These are phyloP conservation scores for Zaprionus kolodkinae DNA, from an alignment of 1,140 invertebrate genomes.

Conservation along the genomic window DNA sequence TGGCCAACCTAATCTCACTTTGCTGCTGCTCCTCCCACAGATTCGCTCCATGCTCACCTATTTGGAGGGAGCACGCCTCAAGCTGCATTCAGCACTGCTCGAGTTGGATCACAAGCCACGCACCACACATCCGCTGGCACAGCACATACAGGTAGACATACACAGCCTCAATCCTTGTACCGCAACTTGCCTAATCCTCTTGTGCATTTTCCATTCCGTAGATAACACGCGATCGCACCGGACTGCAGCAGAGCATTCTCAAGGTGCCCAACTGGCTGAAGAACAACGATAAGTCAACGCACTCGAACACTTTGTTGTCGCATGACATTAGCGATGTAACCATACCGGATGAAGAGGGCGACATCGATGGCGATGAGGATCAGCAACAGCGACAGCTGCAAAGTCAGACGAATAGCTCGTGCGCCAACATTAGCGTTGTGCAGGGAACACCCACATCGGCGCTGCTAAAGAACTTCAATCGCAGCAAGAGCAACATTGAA, in stretches of 20 bases:
- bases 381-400: constrained; percentile 44
- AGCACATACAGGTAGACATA: constrained; percentile 88
- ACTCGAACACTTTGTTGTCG: constrained; percentile 48
- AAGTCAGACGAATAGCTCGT: constrained; percentile 61
- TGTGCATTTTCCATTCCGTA: constrained; percentile 68
- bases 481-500: constrained; percentile 83
- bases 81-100: constrained; percentile 92
- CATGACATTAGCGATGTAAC: constrained; percentile 82
- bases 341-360: constrained; percentile 59
- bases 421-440: constrained; percentile 64
- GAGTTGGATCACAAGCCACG: constrained; percentile 91
- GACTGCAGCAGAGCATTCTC: constrained; percentile 92
- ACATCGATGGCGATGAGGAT: constrained; percentile 43
- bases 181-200: not conserved
- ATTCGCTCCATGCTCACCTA: constrained; percentile 96
- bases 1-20: not conserved
- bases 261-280: constrained; percentile 93
- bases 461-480: constrained; percentile 65
- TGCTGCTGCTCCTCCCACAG: constrained; percentile 85
- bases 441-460: constrained; percentile 21
- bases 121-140: constrained; percentile 91
- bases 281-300: constrained; percentile 85
- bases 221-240: constrained; percentile 94
- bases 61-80: constrained; percentile 94
- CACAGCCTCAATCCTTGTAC: not conserved